phyloP scores from a whole-genome alignment of 2,113 vertebrate genomes.

The Otolemur garnettii region DNA sequence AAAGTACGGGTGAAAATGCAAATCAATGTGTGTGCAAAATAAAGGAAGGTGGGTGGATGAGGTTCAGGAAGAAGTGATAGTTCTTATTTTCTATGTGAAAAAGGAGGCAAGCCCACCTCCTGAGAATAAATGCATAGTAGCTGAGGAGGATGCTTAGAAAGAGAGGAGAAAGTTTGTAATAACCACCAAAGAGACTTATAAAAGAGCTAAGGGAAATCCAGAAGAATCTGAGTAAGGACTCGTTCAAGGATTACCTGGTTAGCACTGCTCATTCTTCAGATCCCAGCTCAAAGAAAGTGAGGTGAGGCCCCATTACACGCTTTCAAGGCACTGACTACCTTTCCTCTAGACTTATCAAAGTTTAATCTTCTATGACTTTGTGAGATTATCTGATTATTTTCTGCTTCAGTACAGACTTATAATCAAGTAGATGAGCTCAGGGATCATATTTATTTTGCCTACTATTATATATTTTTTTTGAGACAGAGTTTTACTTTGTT shows the following conservation, averaged over 20 bases:
- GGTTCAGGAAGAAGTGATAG: not conserved
- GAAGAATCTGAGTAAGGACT: not conserved
- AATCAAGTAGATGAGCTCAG: not conserved
- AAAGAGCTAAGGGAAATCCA: not conserved
- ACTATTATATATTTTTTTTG: not conserved
- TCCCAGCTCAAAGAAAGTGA: not conserved
- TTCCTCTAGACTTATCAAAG: not conserved
- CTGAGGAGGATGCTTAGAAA: not conserved
- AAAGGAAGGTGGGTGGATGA: not conserved
- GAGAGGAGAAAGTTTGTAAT: not conserved
- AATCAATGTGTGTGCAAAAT: not conserved
- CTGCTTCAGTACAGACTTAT: not conserved
- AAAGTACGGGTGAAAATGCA: not conserved
- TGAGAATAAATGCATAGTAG: slow-evolving; percentile 13
- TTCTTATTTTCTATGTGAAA: slow-evolving; percentile 22
- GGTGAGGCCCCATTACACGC: not conserved
- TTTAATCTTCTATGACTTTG: not conserved
- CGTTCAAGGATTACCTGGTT: not conserved
- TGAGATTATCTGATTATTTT: not conserved
- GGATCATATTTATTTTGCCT: not conserved
- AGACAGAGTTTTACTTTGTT: too few relatives aligned
- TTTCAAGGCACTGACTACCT: not conserved
- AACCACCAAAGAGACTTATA: not conserved
- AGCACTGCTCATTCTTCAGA: not conserved
- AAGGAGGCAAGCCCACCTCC: not conserved